A percentile compares a stretch with the other conserved stretches of the same genome.
Conservation (phyloP, 2,113 vertebrate genomes). For the Panthera tigris region DNA sequence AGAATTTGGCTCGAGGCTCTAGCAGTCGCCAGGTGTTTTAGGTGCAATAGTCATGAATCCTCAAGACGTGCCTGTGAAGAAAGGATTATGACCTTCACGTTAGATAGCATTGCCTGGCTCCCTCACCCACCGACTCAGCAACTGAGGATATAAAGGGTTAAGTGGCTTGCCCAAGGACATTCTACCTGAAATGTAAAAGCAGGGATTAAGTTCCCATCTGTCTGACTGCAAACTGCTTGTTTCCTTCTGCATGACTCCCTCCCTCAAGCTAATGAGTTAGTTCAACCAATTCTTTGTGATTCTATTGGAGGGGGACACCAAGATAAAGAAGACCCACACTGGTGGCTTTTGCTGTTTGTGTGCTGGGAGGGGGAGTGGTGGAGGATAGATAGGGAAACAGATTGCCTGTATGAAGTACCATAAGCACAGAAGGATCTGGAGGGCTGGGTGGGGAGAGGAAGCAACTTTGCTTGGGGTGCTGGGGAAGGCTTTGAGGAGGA, state of each 20-base stretch:
- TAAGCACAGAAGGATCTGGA: no score
- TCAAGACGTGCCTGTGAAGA: background rate
- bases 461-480: background rate
- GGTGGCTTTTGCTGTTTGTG: background rate
- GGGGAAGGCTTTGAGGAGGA: background rate
- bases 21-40: background rate
- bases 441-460: background rate
- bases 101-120: background rate
- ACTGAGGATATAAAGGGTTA: background rate
- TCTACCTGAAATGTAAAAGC: background rate
- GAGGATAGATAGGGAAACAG: background rate
- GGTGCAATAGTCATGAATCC: background rate
- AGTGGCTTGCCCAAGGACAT: background rate
- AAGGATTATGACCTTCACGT: background rate
- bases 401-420: background rate
- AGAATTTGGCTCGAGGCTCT: background rate
- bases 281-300: background rate
- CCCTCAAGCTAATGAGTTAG: background rate
- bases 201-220: background rate
- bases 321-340: background rate
- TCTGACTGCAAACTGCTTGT: background rate
- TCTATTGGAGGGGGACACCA: background rate
- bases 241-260: background rate
- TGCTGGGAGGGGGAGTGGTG: background rate
- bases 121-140: background rate